Percentiles rank a stretch among this genome's conserved stretches.
phyloP scores from a whole-genome alignment of 2,888 invertebrate genomes.

The Rhopalosiphum nymphaeae region DNA sequence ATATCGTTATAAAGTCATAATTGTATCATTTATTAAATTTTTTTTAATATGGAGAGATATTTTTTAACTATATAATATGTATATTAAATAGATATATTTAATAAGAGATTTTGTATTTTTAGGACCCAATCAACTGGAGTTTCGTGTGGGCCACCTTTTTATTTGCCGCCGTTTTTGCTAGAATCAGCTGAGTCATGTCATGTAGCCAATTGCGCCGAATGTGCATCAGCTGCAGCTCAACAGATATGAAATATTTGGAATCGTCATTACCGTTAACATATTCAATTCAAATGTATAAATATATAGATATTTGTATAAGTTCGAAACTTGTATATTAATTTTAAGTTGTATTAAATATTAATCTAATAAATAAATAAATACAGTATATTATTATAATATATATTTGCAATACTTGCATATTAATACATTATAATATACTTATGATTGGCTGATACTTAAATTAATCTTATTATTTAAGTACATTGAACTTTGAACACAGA shows the following conservation, averaged over 20 bases:
- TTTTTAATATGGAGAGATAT: background rate
- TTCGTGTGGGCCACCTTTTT: constrained; percentile 57
- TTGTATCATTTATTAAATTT: background rate
- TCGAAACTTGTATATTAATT: background rate
- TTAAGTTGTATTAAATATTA: background rate
- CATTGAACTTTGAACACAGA: background rate
- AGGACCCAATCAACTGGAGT: constrained; percentile 55
- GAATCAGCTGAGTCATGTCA: constrained; percentile 61
- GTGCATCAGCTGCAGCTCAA: constrained; percentile 55
- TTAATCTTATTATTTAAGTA: background rate
- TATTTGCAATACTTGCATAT: background rate
- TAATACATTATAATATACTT: background rate
- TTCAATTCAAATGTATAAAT: background rate
- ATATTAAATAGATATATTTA: background rate
- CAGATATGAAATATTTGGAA: constrained; percentile 41
- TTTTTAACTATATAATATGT: background rate
- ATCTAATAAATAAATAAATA: background rate
- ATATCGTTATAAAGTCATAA: background rate
- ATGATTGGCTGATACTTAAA: background rate
- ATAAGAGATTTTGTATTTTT: background rate
- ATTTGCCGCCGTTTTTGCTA: constrained; percentile 59
- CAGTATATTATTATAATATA: background rate
- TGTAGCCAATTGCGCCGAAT: constrained; percentile 57
- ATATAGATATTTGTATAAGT: constrained; percentile 22
- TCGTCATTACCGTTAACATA: constrained; percentile 15